Base-by-base conservation (phyloP, 2,888 invertebrate genomes). In the Conchocele bisecta region DNA sequence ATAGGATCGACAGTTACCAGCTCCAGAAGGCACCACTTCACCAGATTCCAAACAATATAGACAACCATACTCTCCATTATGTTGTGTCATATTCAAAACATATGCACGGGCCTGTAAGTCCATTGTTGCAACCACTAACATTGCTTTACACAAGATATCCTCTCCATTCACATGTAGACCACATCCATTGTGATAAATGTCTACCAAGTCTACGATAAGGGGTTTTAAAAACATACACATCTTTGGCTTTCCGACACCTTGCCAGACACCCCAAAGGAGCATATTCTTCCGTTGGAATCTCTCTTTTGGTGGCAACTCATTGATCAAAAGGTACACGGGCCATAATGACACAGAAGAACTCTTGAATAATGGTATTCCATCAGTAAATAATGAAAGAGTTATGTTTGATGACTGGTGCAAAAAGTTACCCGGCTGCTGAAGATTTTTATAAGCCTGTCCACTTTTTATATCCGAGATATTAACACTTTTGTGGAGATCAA, bases 61-160 rank as follows among this genome's bases (percentile, higher is more conserved):
- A 41, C 67, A 79, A 3, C 73, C 73, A 75, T 46, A 54, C 28
- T 60, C 53, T 6, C 73, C 79, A 67, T 70, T 79, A 28, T 71
- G 69, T 17, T 67, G 67, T 1, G 75, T 75, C 67, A 73, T 75
- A 11, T 60, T 31, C n/a, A 63, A n/a, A 2, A 72, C 53, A 54
- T 53, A 42, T 28, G 71, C 68, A 28, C 72, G 41, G 13, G 79
- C 79, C 46, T 64, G 75, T n/a, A 79, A n/a, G n/a, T n/a, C n/a
- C n/a, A n/a, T n/a, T n/a, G n/a, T n/a, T n/a, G n/a, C n/a, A n/a
- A n/a, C n/a, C 33, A 54, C 50, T 41, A 68, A 35, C 48, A 65
- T 66, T 4, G 31, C 50, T 48, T 61, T 61, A 2, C 54, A 17
- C 6, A 41, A 15, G 13, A 63, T 46, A 33, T 26, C 46, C 29